Percentiles rank a stretch among this genome's conserved stretches.
Conservation (phyloP, 2,888 invertebrate species). For the Norana najaformis region DNA sequence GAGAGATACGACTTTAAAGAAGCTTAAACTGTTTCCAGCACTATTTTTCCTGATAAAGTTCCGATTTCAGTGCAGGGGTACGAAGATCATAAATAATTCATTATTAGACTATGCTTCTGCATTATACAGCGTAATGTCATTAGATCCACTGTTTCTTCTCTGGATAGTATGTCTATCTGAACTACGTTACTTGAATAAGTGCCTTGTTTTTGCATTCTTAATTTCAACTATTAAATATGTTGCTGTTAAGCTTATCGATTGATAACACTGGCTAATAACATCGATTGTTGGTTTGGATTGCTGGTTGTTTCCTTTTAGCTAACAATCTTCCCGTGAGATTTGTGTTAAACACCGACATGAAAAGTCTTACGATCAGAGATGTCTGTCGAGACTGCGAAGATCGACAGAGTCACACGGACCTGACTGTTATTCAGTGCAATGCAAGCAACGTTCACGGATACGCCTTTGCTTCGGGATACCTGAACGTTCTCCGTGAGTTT, state of each 20-base stretch:
- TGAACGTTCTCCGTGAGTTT: constrained; percentile 5
- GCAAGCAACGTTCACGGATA: background rate
- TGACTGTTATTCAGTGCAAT: background rate
- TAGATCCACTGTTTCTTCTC: too few relatives aligned
- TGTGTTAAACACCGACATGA: background rate
- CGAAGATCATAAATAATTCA: background rate
- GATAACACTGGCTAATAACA: background rate
- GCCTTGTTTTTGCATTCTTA: too few relatives aligned
- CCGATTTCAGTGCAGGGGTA: too few relatives aligned
- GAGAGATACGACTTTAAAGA: background rate
- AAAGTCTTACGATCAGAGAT: background rate
- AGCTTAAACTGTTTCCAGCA: background rate
- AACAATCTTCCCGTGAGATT: background rate
- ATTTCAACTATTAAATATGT: too few relatives aligned
- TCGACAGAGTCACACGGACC: background rate
- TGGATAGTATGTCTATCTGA: too few relatives aligned
- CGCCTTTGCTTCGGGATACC: background rate
- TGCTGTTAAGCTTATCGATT: background rate
- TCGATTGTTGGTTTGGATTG: background rate
- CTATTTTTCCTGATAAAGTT: background rate
- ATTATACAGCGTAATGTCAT: too few relatives aligned
- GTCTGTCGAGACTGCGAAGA: background rate
- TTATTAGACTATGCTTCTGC: background rate
- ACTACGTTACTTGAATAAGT: too few relatives aligned
- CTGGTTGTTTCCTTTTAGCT: background rate